These are phyloP conservation scores for Pogonocherus hispidulus DNA, from an alignment of 2,888 invertebrate species.

Conservation along the genomic window DNA sequence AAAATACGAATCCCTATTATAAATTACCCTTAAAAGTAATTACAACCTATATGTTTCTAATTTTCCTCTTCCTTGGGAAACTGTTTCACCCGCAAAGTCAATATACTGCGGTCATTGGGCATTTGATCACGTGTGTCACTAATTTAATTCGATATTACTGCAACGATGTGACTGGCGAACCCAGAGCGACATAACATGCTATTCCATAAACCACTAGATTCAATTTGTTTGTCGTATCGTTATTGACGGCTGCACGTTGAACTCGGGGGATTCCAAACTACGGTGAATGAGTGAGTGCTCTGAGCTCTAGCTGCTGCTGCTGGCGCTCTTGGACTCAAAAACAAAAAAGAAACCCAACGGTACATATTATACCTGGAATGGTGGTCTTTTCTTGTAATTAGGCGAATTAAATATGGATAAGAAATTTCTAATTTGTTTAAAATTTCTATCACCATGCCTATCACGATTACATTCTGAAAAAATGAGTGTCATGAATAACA, in stretches of 20 bases:
- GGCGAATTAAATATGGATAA: neutral
- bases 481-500: too few relatives aligned
- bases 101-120: conserved; percentile 32
- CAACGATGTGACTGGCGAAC: conserved; percentile 48
- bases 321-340: neutral
- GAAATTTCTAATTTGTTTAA: too few relatives aligned
- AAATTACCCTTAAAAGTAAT: too few relatives aligned
- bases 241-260: conserved; percentile 58
- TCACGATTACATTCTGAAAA: too few relatives aligned
- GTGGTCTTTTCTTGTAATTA: neutral
- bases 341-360: neutral
- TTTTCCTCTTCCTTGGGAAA: neutral
- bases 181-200: conserved; percentile 52
- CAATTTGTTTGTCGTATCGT: conserved; percentile 63
- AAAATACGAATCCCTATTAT: too few relatives aligned
- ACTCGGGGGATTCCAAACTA: conserved; percentile 37
- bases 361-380: neutral
- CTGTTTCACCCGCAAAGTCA: neutral
- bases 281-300: conserved; percentile 17
- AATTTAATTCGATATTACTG: conserved; percentile 56
- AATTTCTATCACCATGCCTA: too few relatives aligned
- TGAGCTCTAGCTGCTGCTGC: conserved; percentile 19
- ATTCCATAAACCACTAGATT: conserved; percentile 56
- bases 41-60: too few relatives aligned
- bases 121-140: conserved; percentile 54